Percentiles rank a stretch among this genome's conserved stretches.
Conservation (phyloP, 2,888 invertebrate genomes). For the Rhyacophila evoluta region DNA sequence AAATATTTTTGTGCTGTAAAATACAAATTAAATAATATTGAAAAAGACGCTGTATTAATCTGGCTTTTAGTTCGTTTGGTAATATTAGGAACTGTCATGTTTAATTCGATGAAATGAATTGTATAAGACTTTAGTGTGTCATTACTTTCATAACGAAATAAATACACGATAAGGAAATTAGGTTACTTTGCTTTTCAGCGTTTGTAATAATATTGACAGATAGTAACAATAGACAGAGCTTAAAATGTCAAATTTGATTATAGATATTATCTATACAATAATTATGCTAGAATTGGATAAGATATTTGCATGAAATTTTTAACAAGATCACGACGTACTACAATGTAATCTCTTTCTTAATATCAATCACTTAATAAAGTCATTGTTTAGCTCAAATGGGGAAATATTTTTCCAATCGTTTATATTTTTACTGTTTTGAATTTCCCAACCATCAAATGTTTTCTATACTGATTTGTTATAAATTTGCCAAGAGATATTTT, state of each 20-base stretch:
- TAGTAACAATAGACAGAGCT: neutral
- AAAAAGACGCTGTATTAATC: too few relatives aligned
- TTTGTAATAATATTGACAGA: neutral
- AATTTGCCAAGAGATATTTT: too few relatives aligned
- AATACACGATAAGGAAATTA: neutral
- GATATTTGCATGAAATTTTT: neutral
- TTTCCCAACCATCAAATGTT: too few relatives aligned
- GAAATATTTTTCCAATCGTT: neutral
- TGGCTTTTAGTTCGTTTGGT: too few relatives aligned
- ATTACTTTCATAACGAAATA: neutral
- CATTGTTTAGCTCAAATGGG: neutral
- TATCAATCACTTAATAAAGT: neutral
- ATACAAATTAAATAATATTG: too few relatives aligned
- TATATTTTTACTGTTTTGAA: too few relatives aligned
- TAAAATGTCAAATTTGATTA: slow-evolving; percentile 4
- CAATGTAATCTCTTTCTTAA: neutral
- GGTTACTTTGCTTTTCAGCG: neutral
- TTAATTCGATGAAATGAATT: too few relatives aligned
- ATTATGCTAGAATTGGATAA: neutral
- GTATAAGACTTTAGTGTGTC: too few relatives aligned
- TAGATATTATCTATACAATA: neutral
- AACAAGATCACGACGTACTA: slow-evolving; percentile 1
- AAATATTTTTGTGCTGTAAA: too few relatives aligned
- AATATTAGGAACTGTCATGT: too few relatives aligned
- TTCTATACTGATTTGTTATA: too few relatives aligned